These are phyloP conservation scores for Malthinus flaveolus DNA, from an alignment of 2,888 invertebrate genomes.

Conservation along the genomic window DNA sequence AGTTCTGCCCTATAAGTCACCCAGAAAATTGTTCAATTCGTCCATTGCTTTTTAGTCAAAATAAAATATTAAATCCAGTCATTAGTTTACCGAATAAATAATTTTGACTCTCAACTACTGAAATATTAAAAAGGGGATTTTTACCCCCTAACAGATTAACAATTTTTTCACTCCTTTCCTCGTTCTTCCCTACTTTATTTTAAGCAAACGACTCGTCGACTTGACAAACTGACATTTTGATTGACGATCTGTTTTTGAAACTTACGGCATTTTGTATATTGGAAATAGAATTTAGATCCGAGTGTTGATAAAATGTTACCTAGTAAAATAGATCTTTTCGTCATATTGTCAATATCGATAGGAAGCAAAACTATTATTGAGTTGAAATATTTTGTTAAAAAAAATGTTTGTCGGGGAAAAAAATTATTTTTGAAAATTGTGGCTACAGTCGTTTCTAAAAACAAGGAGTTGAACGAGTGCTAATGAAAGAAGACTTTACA, in stretches of 20 bases:
- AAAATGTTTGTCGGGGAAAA: background rate
- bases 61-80: no score
- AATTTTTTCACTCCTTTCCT: background rate
- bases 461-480: background rate
- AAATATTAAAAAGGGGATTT: background rate
- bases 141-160: slow-evolving; percentile 11
- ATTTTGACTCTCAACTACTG: background rate
- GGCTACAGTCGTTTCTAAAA: background rate
- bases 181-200: slow-evolving; percentile 25
- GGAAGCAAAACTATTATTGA: slow-evolving; percentile 7
- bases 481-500: no score
- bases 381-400: slow-evolving; percentile 2
- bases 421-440: no score
- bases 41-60: no score
- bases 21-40: no score
- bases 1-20: no score
- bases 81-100: no score
- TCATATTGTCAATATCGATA: slow-evolving; percentile 24
- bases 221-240: slow-evolving; percentile 38
- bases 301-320: slow-evolving; percentile 32
- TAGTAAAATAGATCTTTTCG: slow-evolving; percentile 26
- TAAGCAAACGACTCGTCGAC: slow-evolving; percentile 27
- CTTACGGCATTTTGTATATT: slow-evolving; percentile 35
- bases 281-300: slow-evolving; percentile 35
- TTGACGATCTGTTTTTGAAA: slow-evolving; percentile 39